Evolutionary conservation across 2,113 vertebrate species (phyloP), one percentile per base, ranked within the genome.

Genomic region (Jaculus jaculus): DNA sequence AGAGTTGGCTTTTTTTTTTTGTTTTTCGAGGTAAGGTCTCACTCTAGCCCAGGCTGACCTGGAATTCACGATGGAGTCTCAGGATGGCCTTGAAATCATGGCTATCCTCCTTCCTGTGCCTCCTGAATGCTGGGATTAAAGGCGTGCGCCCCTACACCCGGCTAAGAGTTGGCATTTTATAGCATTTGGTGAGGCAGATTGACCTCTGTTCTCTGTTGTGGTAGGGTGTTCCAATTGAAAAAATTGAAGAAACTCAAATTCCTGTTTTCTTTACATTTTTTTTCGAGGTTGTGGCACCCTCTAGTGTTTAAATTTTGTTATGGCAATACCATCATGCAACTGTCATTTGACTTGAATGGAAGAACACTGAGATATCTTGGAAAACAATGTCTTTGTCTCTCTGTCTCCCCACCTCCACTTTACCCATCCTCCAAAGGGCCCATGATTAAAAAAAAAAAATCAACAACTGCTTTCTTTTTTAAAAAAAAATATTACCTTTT

Each of bases 241-340:
- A 93, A 10, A 81, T 87, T 85, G 42, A 93, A 71, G 42, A 63
- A 65, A 58, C 30, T n/a, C 5, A 89, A 82, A 63, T 68, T 86
- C 37, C 28, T 77, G 34, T 9, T 58, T 18, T 32, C 28, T 92
- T 73, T 30, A 37, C 7, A 47, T 34, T 82, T 94, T 88, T 78
- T 20, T n/a, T 81, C 86, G 95, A 96, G 87, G 42, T 83, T 92
- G 30, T 96, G 90, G 93, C 92, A 63, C 96, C 97, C 95, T 97
- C 97, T 96, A 85, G 94, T 96, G 97, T 92, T 93, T 84, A n/a
- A 60, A 28, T 17, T 80, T 54, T 94, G 82, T 66, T 92, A 63
- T 37, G 83, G 60, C 37, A 83, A 1, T 39, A 37, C 20, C 34
- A 32, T 84, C 30, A 28, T 91, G 71, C 79, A 5, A 73, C 65